These are phyloP conservation scores for Scaptomyza montana DNA, from an alignment of 1,140 invertebrate genomes.

Conservation along the genomic window DNA sequence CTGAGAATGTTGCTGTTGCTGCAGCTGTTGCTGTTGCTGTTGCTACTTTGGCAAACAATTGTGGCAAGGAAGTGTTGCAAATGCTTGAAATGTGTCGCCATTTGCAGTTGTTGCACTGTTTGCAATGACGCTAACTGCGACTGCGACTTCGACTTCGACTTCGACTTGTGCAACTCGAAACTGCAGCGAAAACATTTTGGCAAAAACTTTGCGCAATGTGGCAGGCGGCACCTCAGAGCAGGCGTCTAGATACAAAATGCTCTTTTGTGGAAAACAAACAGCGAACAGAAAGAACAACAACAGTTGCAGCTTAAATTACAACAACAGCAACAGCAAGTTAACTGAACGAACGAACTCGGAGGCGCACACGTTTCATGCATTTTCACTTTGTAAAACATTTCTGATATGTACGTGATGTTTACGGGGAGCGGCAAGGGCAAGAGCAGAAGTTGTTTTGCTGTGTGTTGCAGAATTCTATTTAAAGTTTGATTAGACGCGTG, in stretches of 20 bases:
- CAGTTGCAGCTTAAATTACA: not conserved
- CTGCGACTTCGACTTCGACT: conserved; percentile 13
- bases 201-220: conserved; percentile 61
- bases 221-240: conserved; percentile 55
- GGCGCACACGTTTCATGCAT: conserved; percentile 73
- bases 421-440: not conserved
- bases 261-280: conserved; percentile 63
- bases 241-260: conserved; percentile 39
- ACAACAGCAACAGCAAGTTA: conserved; percentile 5
- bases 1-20: not conserved
- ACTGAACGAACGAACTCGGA: conserved; percentile 21
- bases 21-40: conserved; percentile 6
- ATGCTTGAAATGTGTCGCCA: conserved; percentile 73
- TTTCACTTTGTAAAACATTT: conserved; percentile 81
- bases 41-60: conserved; percentile 53
- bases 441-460: conserved; percentile 15
- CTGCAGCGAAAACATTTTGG: conserved; percentile 44
- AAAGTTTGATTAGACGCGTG: conserved; percentile 76
- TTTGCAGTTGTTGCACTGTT: conserved; percentile 53
- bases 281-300: conserved; percentile 11
- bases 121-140: not conserved
- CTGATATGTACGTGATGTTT: conserved; percentile 69
- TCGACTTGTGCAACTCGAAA: conserved; percentile 42
- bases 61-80: conserved; percentile 57
- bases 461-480: conserved; percentile 69